phyloP scores from a whole-genome alignment of 2,888 invertebrate species.

The Sminthurinus aureus region DNA sequence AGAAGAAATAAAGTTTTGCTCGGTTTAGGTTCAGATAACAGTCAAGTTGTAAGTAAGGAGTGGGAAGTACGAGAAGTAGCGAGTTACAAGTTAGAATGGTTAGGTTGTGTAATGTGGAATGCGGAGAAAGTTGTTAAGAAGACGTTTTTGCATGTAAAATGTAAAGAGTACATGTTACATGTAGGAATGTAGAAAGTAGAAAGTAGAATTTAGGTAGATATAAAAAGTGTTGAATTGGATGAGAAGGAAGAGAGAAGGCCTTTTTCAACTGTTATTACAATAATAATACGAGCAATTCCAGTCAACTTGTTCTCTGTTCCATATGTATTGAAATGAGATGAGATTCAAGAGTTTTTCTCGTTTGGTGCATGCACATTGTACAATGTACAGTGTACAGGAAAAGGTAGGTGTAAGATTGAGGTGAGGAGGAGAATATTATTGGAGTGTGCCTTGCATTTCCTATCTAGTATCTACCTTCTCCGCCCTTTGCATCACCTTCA shows the following conservation, averaged over 20 bases:
- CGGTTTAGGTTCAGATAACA: too few species aligned
- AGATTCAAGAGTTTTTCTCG: not conserved
- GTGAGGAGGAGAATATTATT: conserved; percentile 42
- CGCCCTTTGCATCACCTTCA: too few species aligned
- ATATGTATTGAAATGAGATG: conserved; percentile 18
- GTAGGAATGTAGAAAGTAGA: not conserved
- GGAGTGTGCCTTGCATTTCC: conserved; percentile 11
- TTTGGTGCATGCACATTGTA: not conserved
- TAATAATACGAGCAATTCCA: conserved; percentile 21
- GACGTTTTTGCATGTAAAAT: too few species aligned
- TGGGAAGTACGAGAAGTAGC: too few species aligned
- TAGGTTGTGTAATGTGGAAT: too few species aligned
- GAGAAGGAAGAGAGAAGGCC: not conserved
- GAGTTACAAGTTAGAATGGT: too few species aligned
- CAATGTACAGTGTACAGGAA: too few species aligned
- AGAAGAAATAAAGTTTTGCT: not conserved
- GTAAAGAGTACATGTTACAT: not conserved
- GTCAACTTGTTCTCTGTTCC: not conserved
- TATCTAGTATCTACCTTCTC: too few species aligned
- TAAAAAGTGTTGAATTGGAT: not conserved
- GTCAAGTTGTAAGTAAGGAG: too few species aligned
- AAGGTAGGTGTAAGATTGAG: conserved; percentile 47
- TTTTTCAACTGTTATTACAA: conserved; percentile 15
- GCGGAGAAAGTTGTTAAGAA: too few species aligned
- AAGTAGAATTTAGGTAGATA: not conserved